phyloP scores from a whole-genome alignment of 2,888 invertebrate species.

The Dasysyrphus albostriatus region DNA sequence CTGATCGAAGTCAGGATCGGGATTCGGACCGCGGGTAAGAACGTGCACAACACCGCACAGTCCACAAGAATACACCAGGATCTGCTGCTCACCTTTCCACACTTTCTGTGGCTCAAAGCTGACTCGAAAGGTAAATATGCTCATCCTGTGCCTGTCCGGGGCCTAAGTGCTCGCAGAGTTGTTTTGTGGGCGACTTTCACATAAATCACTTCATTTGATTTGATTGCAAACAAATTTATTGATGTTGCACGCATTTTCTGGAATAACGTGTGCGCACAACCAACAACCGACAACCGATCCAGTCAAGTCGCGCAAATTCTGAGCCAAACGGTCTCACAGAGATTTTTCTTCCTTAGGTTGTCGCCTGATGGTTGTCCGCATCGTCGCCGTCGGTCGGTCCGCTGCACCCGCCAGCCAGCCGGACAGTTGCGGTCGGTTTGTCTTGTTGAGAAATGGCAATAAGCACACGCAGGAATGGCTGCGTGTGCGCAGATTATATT shows the following conservation, averaged over 20 bases:
- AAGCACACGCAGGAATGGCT: conserved; percentile 40
- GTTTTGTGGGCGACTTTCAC: conserved; percentile 77
- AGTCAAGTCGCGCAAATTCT: conserved; percentile 13
- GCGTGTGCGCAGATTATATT: conserved; percentile 22
- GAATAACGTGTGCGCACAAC: conserved; percentile 72
- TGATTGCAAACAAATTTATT: conserved; percentile 78
- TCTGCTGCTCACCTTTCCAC: conserved; percentile 67
- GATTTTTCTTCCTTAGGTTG: conserved; percentile 30
- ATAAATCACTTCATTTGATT: conserved; percentile 78
- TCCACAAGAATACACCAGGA: neutral
- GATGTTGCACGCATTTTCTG: conserved; percentile 77
- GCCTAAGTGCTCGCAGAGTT: conserved; percentile 75
- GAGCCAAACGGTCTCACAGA: conserved; percentile 17
- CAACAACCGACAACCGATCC: conserved; percentile 28
- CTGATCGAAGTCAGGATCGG: conserved; percentile 2
- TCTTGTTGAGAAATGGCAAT: conserved; percentile 32
- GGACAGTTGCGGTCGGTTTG: neutral
- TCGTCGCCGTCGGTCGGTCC: neutral
- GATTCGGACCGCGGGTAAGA: neutral
- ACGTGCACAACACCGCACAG: neutral
- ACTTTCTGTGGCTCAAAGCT: conserved; percentile 50
- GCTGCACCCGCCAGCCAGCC: neutral
- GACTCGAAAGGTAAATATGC: conserved; percentile 56
- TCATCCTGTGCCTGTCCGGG: conserved; percentile 50
- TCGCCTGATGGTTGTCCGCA: conserved; percentile 21